Conservation (phyloP, 2,797 vertebrate genomes). For the Urocyon cinereoargenteus region DNA sequence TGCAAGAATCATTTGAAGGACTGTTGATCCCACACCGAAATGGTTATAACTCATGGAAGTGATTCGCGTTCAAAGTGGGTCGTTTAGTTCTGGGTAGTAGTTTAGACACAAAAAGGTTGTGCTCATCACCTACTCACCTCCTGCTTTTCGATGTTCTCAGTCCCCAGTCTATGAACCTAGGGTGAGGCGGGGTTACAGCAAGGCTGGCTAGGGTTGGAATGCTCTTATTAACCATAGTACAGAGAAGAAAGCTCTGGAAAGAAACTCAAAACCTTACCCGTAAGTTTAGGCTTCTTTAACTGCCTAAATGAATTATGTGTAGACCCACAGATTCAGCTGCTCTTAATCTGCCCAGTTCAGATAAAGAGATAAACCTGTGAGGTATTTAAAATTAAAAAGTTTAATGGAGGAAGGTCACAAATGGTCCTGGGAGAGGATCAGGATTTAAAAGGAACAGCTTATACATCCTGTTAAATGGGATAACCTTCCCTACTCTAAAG, state of each 20-base stretch:
- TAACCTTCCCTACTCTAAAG: slow-evolving; percentile 12
- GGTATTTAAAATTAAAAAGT: slow-evolving; percentile 19
- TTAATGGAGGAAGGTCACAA: neutral
- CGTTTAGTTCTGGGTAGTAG: neutral
- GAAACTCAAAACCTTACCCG: neutral
- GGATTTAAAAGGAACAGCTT: neutral
- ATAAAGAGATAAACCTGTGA: slow-evolving; percentile 5
- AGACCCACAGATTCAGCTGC: neutral
- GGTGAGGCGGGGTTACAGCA: neutral
- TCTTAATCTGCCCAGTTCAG: slow-evolving; percentile 53
- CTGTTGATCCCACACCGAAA: slow-evolving; percentile 16
- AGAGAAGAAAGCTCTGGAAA: slow-evolving; percentile 3
- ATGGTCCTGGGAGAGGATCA: neutral
- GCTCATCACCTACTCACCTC: neutral
- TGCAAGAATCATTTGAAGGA: neutral
- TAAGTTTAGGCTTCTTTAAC: neutral
- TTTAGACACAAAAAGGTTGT: neutral
- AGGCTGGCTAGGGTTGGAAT: neutral
- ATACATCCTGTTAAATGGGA: neutral
- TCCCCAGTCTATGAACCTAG: neutral
- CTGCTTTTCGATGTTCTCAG: neutral
- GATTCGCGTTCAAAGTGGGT: neutral
- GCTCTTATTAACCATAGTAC: neutral
- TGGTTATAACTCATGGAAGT: neutral
- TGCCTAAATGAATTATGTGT: neutral